Evolutionary conservation across 2,797 vertebrate genomes (phyloP).

Genomic region (Gadopsis bispinosus): DNA sequence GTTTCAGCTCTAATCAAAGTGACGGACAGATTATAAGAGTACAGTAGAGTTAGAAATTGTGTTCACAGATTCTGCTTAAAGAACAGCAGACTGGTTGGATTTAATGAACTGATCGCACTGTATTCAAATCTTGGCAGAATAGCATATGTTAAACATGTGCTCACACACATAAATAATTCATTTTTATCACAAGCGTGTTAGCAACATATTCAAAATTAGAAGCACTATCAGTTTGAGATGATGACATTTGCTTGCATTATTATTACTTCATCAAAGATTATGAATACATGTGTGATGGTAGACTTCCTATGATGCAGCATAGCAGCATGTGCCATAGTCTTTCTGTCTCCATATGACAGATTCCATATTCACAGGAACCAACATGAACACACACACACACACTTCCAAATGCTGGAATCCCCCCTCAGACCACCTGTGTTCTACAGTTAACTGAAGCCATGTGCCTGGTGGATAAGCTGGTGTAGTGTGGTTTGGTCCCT

Average conservation of each 20-base stretch:
- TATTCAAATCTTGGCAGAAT: neutral
- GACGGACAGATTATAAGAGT: neutral
- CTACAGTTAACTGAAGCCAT: conserved; percentile 83
- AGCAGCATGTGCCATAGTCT: conserved; percentile 8
- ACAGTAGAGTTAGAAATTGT: neutral
- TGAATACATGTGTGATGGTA: neutral
- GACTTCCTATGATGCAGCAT: conserved; percentile 11
- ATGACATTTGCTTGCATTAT: neutral
- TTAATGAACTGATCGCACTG: neutral
- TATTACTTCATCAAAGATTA: neutral
- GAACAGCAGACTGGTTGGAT: neutral
- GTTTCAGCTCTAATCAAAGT: neutral
- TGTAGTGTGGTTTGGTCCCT: conserved; percentile 68
- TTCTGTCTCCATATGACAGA: conserved; percentile 25
- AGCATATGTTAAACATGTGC: conserved; percentile 11
- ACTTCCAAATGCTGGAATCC: conserved; percentile 70
- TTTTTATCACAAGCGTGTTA: neutral
- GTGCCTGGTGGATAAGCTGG: conserved; percentile 72
- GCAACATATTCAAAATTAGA: neutral
- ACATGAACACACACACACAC: conserved; percentile 26
- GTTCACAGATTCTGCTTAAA: neutral
- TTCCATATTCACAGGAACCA: conserved; percentile 35
- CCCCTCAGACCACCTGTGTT: conserved; percentile 80
- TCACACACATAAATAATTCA: neutral
- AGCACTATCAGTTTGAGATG: neutral